Evolutionary conservation across 2,797 vertebrate species (phyloP).

Genomic region (Hipposideros larvatus): DNA sequence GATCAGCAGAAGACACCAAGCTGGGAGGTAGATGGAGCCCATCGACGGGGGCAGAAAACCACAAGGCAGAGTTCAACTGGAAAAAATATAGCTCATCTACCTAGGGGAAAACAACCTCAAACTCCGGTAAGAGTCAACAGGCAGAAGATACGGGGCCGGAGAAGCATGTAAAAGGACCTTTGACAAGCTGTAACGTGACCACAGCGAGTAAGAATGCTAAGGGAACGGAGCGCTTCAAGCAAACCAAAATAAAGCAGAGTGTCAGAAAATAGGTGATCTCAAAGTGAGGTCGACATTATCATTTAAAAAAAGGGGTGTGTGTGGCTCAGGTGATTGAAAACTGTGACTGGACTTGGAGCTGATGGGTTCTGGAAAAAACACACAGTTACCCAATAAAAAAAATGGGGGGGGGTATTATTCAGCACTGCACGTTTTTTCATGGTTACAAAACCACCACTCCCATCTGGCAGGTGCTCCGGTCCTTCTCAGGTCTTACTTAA

Average conservation of each 20-base stretch:
- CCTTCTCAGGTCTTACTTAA: neutral
- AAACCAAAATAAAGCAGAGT: neutral
- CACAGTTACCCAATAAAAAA: no score
- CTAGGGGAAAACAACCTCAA: slow-evolving; percentile 39
- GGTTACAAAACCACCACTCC: neutral
- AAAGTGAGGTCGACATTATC: neutral
- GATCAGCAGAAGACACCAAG: slow-evolving; percentile 63
- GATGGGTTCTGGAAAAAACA: no score
- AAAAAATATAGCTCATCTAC: slow-evolving; percentile 25
- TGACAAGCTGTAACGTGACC: neutral
- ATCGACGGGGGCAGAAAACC: neutral
- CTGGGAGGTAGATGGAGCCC: neutral
- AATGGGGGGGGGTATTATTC: neutral
- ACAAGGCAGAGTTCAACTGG: slow-evolving; percentile 60
- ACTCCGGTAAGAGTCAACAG: neutral
- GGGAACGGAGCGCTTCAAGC: neutral
- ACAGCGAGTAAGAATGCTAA: neutral
- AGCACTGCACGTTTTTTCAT: neutral
- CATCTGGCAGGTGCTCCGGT: neutral
- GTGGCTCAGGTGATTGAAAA: no score
- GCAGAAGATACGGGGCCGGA: neutral
- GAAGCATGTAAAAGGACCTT: neutral
- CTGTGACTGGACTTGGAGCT: no score
- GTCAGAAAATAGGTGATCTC: neutral
- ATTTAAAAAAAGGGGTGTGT: neutral